Evolutionary conservation across 2,113 vertebrate genomes (phyloP).

Genomic region (Corythoichthys haematopterus): DNA sequence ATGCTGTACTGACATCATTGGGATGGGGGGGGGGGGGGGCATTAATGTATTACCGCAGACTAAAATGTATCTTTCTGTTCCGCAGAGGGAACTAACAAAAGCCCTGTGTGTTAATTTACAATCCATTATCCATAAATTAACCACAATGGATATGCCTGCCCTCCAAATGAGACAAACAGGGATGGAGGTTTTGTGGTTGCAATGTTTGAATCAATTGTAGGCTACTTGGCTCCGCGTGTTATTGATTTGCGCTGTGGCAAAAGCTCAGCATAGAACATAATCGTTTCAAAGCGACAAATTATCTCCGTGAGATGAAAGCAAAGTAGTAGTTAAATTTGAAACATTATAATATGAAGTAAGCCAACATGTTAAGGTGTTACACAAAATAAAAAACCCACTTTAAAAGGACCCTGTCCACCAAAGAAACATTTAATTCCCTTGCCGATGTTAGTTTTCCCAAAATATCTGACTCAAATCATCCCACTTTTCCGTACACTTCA

Average conservation of each 20-base stretch:
- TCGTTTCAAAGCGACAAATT: not conserved
- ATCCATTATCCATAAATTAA: constrained; percentile 18
- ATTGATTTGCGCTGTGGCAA: not conserved
- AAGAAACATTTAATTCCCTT: not conserved
- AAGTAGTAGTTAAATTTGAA: not conserved
- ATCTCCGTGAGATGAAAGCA: not conserved
- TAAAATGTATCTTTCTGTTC: constrained; percentile 18
- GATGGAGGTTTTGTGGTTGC: not conserved
- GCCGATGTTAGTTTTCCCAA: not conserved
- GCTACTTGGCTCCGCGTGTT: not conserved
- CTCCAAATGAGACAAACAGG: constrained; percentile 11
- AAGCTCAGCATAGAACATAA: not conserved
- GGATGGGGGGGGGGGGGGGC: constrained; percentile 1
- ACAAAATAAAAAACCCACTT: too few relatives aligned
- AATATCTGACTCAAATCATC: not conserved
- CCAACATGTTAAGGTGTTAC: too few relatives aligned
- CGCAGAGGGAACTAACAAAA: not conserved
- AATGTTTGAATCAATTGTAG: constrained; percentile 8
- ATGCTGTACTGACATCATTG: constrained; percentile 23
- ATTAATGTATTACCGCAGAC: constrained; percentile 7
- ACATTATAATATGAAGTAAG: not conserved
- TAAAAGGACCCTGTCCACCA: not conserved
- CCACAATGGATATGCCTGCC: constrained; percentile 1
- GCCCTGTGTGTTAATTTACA: constrained; percentile 21
- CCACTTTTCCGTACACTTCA: not conserved